Conservation (phyloP, 2,888 invertebrate species). For the Trichacis sp. region DNA sequence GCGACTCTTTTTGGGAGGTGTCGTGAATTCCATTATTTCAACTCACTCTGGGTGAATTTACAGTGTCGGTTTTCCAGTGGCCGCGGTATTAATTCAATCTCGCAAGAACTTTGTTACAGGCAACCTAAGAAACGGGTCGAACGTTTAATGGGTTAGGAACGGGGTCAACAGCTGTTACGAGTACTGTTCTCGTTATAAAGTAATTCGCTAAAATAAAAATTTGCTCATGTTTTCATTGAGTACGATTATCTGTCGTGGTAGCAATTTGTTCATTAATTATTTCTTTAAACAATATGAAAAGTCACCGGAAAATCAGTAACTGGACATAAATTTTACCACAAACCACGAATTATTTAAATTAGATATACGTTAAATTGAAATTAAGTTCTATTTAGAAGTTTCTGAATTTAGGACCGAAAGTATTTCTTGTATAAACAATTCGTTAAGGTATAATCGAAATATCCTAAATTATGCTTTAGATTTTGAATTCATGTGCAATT, state of each 20-base stretch:
- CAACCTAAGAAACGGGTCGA: constrained; percentile 37
- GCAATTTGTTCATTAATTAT: no score
- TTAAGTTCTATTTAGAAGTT: neutral
- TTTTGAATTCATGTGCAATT: no score
- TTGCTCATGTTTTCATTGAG: constrained; percentile 14
- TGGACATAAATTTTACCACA: no score
- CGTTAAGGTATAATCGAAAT: no score
- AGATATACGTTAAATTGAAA: no score
- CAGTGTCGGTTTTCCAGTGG: constrained; percentile 25
- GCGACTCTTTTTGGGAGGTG: constrained; percentile 5
- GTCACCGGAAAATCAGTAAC: no score
- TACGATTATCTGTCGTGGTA: constrained; percentile 18
- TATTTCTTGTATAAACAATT: no score
- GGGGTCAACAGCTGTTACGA: constrained; percentile 43
- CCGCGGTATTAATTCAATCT: constrained; percentile 37
- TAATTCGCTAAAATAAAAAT: constrained; percentile 28
- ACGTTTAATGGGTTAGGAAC: constrained; percentile 40
- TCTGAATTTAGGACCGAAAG: no score
- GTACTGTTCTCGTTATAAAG: constrained; percentile 38
- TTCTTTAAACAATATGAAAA: no score
- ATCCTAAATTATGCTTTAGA: no score
- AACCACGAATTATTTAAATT: neutral
- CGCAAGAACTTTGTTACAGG: constrained; percentile 37
- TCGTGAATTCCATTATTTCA: constrained; percentile 26
- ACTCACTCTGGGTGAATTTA: constrained; percentile 23